Evolutionary conservation across 2,888 invertebrate species (phyloP), one percentile per base, ranked within the genome.

Genomic region (Rhamnusium bicolor): DNA sequence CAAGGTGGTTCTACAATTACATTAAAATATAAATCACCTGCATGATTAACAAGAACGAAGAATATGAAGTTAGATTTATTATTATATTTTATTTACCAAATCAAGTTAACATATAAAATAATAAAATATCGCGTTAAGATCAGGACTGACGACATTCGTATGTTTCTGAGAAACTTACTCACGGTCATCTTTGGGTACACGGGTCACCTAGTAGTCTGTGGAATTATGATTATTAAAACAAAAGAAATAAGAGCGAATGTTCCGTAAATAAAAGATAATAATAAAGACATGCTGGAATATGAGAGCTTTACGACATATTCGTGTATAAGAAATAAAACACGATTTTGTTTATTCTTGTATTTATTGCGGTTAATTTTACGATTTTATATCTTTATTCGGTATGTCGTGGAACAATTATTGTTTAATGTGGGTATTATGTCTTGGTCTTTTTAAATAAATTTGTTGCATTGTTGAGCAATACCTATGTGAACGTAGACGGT

Each of bases 151-250:
- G 77, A 80, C 80, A 78, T 78, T 78, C 74, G 74, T 71, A 29
- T 56, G 61, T 76, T 79, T 79, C 79, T 54, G 54, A 73, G 79
- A 79, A 79, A 71, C 73, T 70, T 70, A 79, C 76, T 79, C 79
- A 79, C 79, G 79, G 78, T 73, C 78, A 77, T 78, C 71, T 74
- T 76, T 69, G 79, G 63, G 79, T 76, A 77, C 78, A 79, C 72
- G 72, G 79, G 79, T 80, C 79, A 78, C 72, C 71, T 74, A 71
- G 78, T 78, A 75, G 77, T 71, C 75, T 73, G 72, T 72, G 77
- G 79, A 78, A 80, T 78, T 78, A 78, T 78, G 77, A 78, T 77
- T 78, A 78, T 79, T 80, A 77, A 80, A 80, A 75, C 73, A 77
- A 77, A 78, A 75, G 77, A 73, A 77, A 80, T 77, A 80, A 78